Percentiles rank a stretch among this genome's conserved stretches.
Conservation (phyloP, 2,888 invertebrate species). For the Callosobruchus maculatus region DNA sequence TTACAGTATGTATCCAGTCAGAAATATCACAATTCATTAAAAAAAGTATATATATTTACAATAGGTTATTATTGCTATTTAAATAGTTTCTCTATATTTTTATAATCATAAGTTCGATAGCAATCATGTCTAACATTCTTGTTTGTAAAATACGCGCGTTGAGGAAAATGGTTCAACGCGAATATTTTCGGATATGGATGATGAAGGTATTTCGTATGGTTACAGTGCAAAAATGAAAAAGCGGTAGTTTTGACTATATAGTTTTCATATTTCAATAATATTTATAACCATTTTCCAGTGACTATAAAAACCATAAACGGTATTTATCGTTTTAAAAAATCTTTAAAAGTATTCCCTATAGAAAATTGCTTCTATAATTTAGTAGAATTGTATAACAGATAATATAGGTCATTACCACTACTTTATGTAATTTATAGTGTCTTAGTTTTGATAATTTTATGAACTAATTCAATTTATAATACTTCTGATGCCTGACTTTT, state of each 20-base stretch:
- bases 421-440: no score
- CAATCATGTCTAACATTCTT: not conserved
- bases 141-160: not conserved
- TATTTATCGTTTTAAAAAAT: no score
- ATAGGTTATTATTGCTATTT: constrained; percentile 6
- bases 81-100: not conserved
- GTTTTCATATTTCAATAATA: no score
- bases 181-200: not conserved
- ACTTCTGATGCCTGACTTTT: no score
- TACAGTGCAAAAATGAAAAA: not conserved
- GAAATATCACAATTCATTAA: constrained; percentile 8
- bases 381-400: no score
- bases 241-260: not conserved
- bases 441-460: no score
- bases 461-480: no score
- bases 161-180: not conserved
- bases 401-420: no score
- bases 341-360: no score
- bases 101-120: not conserved
- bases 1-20: constrained; percentile 6
- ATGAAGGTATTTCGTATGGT: not conserved
- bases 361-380: no score
- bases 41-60: constrained; percentile 5
- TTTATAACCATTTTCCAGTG: not conserved
- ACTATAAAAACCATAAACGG: no score